Evolutionary conservation across 2,797 vertebrate genomes (phyloP).

Genomic region (Gymnoscopelus microlampas): DNA sequence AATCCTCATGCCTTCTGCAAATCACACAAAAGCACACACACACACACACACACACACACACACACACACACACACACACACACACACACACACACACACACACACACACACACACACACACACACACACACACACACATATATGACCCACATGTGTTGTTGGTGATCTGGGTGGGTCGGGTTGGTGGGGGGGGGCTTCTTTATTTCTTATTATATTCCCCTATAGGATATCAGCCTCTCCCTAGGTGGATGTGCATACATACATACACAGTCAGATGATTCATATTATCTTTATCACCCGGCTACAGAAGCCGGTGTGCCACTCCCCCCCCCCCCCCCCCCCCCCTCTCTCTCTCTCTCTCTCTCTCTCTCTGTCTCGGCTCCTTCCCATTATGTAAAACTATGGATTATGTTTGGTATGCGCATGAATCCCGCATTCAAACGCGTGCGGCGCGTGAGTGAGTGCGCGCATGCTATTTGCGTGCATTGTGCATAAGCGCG

Average conservation of each 20-base stretch:
- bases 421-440: slow-evolving; percentile 76
- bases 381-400: slow-evolving; percentile 81
- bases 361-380: background rate
- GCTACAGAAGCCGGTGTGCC: slow-evolving; percentile 70
- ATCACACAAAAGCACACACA: slow-evolving; percentile 60
- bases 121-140: slow-evolving; percentile 31
- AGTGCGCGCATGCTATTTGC: slow-evolving; percentile 39
- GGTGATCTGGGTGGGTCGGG: slow-evolving; percentile 38
- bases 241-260: slow-evolving; percentile 71
- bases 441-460: slow-evolving; percentile 32
- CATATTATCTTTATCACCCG: slow-evolving; percentile 81
- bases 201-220: slow-evolving; percentile 75
- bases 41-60: too few species aligned
- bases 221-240: slow-evolving; percentile 76
- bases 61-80: too few species aligned
- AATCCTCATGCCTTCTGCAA: slow-evolving; percentile 68
- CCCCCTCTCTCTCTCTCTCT: too few species aligned
- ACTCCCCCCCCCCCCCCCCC: slow-evolving; percentile 36
- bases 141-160: slow-evolving; percentile 76
- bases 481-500: slow-evolving; percentile 31
- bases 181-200: slow-evolving; percentile 52
- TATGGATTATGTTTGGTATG: slow-evolving; percentile 83
- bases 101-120: too few species aligned
- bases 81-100: too few species aligned
- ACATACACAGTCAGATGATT: slow-evolving; percentile 67